A percentile compares a stretch with the other conserved stretches of the same genome.
Conservation (phyloP, 2,888 invertebrate genomes). For the Choreutis nemorana region DNA sequence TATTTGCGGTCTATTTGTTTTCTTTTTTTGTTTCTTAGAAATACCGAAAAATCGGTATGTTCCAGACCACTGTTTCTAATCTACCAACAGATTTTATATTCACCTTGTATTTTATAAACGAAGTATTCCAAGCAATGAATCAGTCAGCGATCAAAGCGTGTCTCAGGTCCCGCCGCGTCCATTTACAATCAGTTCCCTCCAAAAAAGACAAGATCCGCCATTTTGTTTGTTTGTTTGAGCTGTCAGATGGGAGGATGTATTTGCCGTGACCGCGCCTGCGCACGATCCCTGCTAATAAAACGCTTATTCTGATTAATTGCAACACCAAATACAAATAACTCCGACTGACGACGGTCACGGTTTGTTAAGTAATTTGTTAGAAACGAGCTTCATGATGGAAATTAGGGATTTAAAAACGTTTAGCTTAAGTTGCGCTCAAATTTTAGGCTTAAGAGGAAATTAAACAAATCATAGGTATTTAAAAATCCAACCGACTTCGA, state of each 20-base stretch:
- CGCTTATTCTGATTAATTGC: constrained; percentile 51
- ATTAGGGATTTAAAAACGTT: too few species aligned
- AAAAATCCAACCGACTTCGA: too few species aligned
- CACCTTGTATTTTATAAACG: too few species aligned
- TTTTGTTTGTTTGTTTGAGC: constrained; percentile 21
- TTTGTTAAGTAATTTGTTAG: constrained; percentile 22
- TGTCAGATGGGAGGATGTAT: constrained; percentile 34
- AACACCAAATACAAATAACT: constrained; percentile 21
- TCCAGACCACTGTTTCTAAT: too few species aligned
- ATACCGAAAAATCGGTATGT: too few species aligned
- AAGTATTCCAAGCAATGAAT: not conserved
- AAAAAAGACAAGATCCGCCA: constrained; percentile 18
- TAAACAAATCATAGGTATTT: too few species aligned
- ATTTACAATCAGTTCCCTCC: constrained; percentile 26
- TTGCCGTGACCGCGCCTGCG: constrained; percentile 36
- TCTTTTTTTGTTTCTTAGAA: too few species aligned
- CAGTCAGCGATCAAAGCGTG: constrained; percentile 20
- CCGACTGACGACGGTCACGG: constrained; percentile 19
- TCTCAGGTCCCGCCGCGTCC: constrained; percentile 28
- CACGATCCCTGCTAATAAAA: constrained; percentile 40
- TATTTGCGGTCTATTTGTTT: too few species aligned
- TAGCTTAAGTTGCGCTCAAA: too few species aligned
- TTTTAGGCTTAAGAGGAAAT: too few species aligned
- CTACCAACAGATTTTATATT: too few species aligned
- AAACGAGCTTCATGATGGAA: constrained; percentile 12